phyloP scores from a whole-genome alignment of 1,140 invertebrate genomes.

The Nebria ingens region DNA sequence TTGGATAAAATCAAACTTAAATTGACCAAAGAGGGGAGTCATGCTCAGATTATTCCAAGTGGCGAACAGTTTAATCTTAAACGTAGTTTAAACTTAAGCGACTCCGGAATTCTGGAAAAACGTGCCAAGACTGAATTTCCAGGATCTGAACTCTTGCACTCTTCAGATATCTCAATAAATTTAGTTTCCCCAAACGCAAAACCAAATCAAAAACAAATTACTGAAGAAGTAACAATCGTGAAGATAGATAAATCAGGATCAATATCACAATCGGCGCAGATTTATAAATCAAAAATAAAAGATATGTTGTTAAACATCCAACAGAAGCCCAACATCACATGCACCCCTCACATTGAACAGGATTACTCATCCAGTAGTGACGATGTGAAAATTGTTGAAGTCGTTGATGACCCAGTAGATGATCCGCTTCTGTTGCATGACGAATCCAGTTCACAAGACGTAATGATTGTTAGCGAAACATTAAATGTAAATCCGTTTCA shows the following conservation, averaged over 20 bases:
- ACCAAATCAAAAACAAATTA: slow-evolving; percentile 3
- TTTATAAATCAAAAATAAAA: slow-evolving; percentile 14
- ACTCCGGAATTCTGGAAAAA: neutral
- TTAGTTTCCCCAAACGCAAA: neutral
- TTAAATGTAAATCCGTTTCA: neutral
- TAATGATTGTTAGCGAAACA: slow-evolving; percentile 16
- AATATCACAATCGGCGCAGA: neutral
- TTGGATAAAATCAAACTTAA: slow-evolving; percentile 31
- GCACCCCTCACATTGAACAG: neutral
- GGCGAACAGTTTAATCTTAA: neutral
- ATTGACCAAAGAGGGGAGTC: slow-evolving; percentile 30
- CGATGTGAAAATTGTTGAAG: slow-evolving; percentile 19
- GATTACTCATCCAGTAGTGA: slow-evolving; percentile 16
- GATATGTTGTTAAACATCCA: slow-evolving; percentile 14
- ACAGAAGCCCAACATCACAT: slow-evolving; percentile 6
- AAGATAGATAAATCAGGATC: neutral
- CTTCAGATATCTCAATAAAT: slow-evolving; percentile 6
- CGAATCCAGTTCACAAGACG: slow-evolving; percentile 23
- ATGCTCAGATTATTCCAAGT: slow-evolving; percentile 28
- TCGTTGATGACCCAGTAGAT: slow-evolving; percentile 10
- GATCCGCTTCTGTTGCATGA: slow-evolving; percentile 20
- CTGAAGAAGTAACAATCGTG: slow-evolving; percentile 15
- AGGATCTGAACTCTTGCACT: neutral
- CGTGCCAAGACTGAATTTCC: neutral
- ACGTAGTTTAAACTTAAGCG: neutral